Conservation (phyloP, 2,888 invertebrate genomes). For the Muschampia plurimacula region DNA sequence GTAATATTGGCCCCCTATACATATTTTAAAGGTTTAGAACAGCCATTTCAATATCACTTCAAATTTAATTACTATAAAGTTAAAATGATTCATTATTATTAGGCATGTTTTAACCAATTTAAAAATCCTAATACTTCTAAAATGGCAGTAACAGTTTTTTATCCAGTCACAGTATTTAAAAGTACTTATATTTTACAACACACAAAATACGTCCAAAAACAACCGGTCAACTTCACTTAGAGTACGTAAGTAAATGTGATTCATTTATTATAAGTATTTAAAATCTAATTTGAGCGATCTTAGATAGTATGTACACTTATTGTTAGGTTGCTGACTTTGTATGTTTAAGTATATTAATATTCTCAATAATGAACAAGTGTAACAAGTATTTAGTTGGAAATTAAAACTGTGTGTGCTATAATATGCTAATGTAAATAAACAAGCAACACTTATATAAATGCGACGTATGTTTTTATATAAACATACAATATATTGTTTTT, state of each 20-base stretch:
- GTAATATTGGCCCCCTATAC: constrained; percentile 32
- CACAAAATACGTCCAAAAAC: constrained; percentile 47
- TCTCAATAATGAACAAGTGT: not conserved
- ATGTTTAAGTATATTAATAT: not conserved
- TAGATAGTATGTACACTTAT: constrained; percentile 20
- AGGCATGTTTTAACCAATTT: constrained; percentile 24
- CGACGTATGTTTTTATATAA: not conserved
- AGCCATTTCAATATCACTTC: constrained; percentile 40
- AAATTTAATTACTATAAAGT: constrained; percentile 33
- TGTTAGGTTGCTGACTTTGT: constrained; percentile 26
- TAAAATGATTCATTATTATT: constrained; percentile 8
- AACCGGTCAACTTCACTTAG: constrained; percentile 25
- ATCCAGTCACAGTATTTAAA: constrained; percentile 58
- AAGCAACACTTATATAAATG: not conserved
- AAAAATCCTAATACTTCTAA: constrained; percentile 30
- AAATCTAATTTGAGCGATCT: constrained; percentile 41
- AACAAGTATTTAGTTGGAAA: not conserved
- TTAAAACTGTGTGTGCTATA: not conserved
- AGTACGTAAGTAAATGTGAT: constrained; percentile 20
- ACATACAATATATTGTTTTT: not conserved
- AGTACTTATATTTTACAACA: constrained; percentile 46
- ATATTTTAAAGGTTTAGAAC: constrained; percentile 18
- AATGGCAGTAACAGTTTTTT: constrained; percentile 55
- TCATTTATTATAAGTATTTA: constrained; percentile 24
- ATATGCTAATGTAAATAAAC: not conserved